These are phyloP conservation scores for Caenorhabditis tropicalis DNA, from an alignment of 1,140 invertebrate species.

Conservation along the genomic window DNA sequence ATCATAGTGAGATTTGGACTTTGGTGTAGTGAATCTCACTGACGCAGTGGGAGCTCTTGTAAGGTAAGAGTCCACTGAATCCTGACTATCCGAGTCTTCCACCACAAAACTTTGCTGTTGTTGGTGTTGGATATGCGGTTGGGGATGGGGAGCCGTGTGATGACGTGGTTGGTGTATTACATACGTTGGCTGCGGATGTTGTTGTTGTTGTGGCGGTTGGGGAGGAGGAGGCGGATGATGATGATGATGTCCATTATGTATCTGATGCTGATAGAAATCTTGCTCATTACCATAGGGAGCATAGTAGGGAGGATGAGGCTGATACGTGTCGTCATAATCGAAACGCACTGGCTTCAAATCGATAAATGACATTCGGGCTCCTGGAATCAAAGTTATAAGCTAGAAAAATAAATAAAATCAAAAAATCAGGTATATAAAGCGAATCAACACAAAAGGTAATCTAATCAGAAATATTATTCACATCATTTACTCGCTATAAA, in stretches of 20 bases:
- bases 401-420: not conserved
- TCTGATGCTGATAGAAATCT: not conserved
- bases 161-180: not conserved
- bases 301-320: not conserved
- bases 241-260: not conserved
- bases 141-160: not conserved
- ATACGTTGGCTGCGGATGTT: too few relatives aligned
- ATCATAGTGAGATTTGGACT: not conserved
- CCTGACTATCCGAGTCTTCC: slow-evolving; percentile 13
- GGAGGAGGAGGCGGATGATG: not conserved
- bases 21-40: not conserved
- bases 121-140: not conserved
- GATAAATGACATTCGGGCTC: not conserved
- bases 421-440: not conserved
- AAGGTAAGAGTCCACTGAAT: not conserved
- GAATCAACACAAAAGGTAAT: not conserved
- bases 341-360: slow-evolving; percentile 16
- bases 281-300: not conserved
- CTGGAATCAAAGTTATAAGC: not conserved
- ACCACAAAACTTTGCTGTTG: not conserved
- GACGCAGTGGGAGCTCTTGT: not conserved
- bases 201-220: not conserved
- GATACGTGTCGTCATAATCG: not conserved
- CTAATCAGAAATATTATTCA: not conserved
- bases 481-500: too few relatives aligned